These are phyloP conservation scores for Drosophila histrio DNA, from an alignment of 2,888 invertebrate species.

Conservation along the genomic window DNA sequence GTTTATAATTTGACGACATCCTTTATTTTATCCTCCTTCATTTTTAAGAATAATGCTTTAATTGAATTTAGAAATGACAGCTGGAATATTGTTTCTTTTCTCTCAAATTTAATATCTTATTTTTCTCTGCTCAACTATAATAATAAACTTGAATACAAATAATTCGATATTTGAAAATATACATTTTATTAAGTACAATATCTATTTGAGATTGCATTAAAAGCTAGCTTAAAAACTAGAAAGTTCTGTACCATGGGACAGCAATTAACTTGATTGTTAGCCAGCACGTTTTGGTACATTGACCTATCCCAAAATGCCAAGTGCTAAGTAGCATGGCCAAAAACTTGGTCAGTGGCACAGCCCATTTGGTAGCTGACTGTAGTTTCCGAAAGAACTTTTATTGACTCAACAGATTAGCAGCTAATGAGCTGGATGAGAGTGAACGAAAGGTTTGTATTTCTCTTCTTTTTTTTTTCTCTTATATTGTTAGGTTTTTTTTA, in stretches of 20 bases:
- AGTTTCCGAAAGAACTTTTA: constrained; percentile 34
- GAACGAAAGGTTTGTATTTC: constrained; percentile 15
- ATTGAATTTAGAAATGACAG: too few species aligned
- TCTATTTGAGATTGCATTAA: background rate
- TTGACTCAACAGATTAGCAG: constrained; percentile 72
- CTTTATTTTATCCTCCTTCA: too few species aligned
- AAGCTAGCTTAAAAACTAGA: background rate
- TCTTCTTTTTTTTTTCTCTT: constrained; percentile 29
- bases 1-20: too few species aligned
- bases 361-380: background rate
- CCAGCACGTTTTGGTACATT: constrained; percentile 25
- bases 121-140: background rate
- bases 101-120: too few species aligned
- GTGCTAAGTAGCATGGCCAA: constrained; percentile 58
- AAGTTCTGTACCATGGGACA: background rate
- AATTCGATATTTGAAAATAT: background rate
- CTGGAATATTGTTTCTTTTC: too few species aligned
- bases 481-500: constrained; percentile 28
- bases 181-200: background rate
- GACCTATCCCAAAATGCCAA: constrained; percentile 73
- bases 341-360: constrained; percentile 74
- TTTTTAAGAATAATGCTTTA: too few species aligned
- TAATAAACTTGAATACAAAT: background rate
- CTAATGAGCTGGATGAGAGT: constrained; percentile 48
- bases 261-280: background rate